Conservation (phyloP, 2,797 vertebrate genomes). For the Esox lucius region DNA sequence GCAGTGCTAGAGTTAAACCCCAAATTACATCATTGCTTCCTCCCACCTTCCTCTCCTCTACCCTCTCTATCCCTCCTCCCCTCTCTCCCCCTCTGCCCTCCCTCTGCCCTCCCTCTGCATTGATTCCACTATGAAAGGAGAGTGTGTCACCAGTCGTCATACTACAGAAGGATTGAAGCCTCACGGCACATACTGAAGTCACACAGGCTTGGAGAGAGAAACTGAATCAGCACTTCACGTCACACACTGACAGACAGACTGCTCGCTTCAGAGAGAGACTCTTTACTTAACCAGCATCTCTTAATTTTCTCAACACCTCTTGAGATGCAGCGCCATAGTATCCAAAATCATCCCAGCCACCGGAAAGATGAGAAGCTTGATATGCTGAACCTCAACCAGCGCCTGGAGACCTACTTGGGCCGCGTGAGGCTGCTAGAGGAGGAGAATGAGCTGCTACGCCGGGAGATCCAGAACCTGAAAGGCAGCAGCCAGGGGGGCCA, state of each 20-base stretch:
- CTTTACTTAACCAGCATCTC: slow-evolving; percentile 14
- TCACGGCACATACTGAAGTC: slow-evolving; percentile 32
- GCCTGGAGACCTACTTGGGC: slow-evolving; percentile 87
- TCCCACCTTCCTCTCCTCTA: slow-evolving; percentile 29
- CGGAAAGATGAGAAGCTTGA: slow-evolving; percentile 83
- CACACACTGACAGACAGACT: slow-evolving; percentile 11
- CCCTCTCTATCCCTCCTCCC: slow-evolving; percentile 30
- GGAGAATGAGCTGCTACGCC: slow-evolving; percentile 80
- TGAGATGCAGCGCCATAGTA: slow-evolving; percentile 64
- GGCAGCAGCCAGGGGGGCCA: slow-evolving; percentile 46
- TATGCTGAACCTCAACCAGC: slow-evolving; percentile 90
- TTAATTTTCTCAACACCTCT: neutral
- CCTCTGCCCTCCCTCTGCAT: slow-evolving; percentile 69
- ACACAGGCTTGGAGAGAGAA: slow-evolving; percentile 28
- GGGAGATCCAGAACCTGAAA: slow-evolving; percentile 71
- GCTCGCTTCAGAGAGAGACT: slow-evolving; percentile 26
- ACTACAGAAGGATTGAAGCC: slow-evolving; percentile 45
- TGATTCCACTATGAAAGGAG: slow-evolving; percentile 67
- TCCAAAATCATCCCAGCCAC: slow-evolving; percentile 33
- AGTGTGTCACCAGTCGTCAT: slow-evolving; percentile 56
- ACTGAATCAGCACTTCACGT: slow-evolving; percentile 22
- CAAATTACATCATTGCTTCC: slow-evolving; percentile 58
- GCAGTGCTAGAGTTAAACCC: slow-evolving; percentile 66
- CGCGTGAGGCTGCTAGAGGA: slow-evolving; percentile 88
- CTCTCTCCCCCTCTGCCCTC: slow-evolving; percentile 42